Evolutionary conservation across 92 coral and sea anemone species (phyloP), one percentile per base, ranked within the genome.

Genomic region (Paramuricea clavata): DNA sequence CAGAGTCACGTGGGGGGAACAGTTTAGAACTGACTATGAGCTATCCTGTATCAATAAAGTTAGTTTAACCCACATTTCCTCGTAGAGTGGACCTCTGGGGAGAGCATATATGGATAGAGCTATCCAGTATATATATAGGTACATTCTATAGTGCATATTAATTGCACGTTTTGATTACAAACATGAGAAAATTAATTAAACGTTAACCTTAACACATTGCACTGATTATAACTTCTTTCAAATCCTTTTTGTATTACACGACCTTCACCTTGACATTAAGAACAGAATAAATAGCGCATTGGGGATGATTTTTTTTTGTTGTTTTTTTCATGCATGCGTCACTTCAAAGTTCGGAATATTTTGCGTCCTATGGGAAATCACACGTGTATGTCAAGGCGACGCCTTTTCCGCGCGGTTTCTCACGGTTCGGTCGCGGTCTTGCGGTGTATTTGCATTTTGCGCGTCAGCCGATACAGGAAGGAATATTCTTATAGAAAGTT

Each of bases 391-490:
- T 65, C 39, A 27, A 19, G 41, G 21, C 72, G 3, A 65, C 72
- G 72, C 36, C 72, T 16, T 16, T 28, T n/a, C 64, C 12, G 41
- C 41, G 72, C 72, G 72, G 72, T 65, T 65, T 65, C 72, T 39
- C 72, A 65, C 72, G 72, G 41, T 21, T 54, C 21, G 68, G 31
- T 12, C 31, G 72, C 41, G 72, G 41, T 31, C 64, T 54, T 54
- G 39, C 72, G 72, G 72, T 39, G 4, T 0, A 65, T 28, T 65
- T 28, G 36, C 23, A 65, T 65, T 60, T 28, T 33, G 72, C 6
- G 41, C 72, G 72, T 65, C 72, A 31, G 17, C n/a, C 39, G 19
- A 65, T 62, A 65, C 72, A 31, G 41, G 72, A 31, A 31, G 25
- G 22, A 28, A 2, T 5, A 19, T 54, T 19, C 19, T 47, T 47